Base-by-base conservation (phyloP, 2,888 invertebrate species). In the Parnassius glacialis region DNA sequence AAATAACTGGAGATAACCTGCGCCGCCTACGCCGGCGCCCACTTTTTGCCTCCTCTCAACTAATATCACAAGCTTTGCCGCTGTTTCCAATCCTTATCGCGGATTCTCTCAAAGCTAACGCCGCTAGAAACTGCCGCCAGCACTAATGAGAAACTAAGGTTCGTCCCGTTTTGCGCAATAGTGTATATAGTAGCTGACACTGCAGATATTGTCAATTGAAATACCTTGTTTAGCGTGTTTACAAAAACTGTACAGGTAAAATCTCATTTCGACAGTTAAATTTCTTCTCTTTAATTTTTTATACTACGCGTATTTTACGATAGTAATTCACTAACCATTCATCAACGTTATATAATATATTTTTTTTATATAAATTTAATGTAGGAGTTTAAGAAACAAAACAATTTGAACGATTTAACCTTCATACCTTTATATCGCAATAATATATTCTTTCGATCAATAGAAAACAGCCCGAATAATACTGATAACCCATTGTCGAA, bases 1-100 rank as follows among this genome's bases (percentile, higher is more conserved):
- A 90, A 91, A 90, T 89, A 89, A 85, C 83, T 72, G 76, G 74
- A 88, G 90, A 91, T 90, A 90, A 83, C 83, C 72, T 69, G 76
- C 74, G 75, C 79, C 76, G 75, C 72, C 74, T 70, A 65, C 67
- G 70, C 70, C 74, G 85, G 87, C 85, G 86, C 85, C 85, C 77
- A 71, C 75, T 83, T 86, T 84, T 89, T 89, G 80, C 74, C 78
- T 72, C 65, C 80, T 74, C 75, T 72, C 74, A 78, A 83, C 83
- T 82, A 83, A 87, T 81, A 80, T 76, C 73, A 71, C 71, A 75
- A 70, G 76, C 74, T 73, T 34, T 11, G 76, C 76, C 74, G 76
- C 72, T 68, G 73, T 76, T 76, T 75, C 74, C 67, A 67, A 64
- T 67, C 72, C 69, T 81, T 83, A 83, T 81, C 81, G 74, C 72